Conservation (phyloP, 2,888 invertebrate species). For the Plagodis dolabraria region DNA sequence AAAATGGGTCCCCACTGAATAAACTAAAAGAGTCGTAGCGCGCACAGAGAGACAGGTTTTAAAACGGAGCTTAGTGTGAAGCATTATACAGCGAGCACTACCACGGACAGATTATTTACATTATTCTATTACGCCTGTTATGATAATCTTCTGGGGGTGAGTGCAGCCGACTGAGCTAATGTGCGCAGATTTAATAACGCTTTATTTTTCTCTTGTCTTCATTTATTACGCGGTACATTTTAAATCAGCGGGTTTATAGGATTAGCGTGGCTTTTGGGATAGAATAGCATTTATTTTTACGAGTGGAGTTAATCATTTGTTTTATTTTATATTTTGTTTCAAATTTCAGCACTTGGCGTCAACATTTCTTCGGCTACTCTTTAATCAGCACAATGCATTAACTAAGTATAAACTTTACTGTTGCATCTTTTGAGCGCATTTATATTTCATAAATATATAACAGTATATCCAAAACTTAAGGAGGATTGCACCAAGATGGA, state of each 20-base stretch:
- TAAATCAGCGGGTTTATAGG: conserved; percentile 41
- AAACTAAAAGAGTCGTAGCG: conserved; percentile 55
- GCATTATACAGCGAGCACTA: conserved; percentile 68
- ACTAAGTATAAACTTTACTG: no score
- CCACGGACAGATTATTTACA: conserved; percentile 67
- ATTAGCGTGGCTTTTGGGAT: conserved; percentile 34
- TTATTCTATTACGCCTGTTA: conserved; percentile 78
- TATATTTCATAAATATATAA: background rate
- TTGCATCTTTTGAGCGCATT: no score
- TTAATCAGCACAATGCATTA: no score
- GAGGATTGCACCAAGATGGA: conserved; percentile 54
- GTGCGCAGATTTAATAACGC: conserved; percentile 62
- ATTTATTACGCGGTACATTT: conserved; percentile 45
- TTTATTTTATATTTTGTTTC: conserved; percentile 28
- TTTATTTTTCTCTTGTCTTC: conserved; percentile 55
- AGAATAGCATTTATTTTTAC: conserved; percentile 32
- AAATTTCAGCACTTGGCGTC: conserved; percentile 31
- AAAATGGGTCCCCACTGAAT: conserved; percentile 68
- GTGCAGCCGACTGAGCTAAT: conserved; percentile 57
- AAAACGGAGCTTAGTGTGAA: conserved; percentile 67
- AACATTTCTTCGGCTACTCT: background rate
- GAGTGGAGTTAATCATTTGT: conserved; percentile 22
- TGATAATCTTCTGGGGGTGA: conserved; percentile 75
- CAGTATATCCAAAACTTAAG: background rate
- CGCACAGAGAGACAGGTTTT: conserved; percentile 70